A percentile compares a stretch with the other conserved stretches of the same genome.
These are phyloP conservation scores for Eira barbara DNA, from an alignment of 2,113 vertebrate genomes.

Conservation along the genomic window DNA sequence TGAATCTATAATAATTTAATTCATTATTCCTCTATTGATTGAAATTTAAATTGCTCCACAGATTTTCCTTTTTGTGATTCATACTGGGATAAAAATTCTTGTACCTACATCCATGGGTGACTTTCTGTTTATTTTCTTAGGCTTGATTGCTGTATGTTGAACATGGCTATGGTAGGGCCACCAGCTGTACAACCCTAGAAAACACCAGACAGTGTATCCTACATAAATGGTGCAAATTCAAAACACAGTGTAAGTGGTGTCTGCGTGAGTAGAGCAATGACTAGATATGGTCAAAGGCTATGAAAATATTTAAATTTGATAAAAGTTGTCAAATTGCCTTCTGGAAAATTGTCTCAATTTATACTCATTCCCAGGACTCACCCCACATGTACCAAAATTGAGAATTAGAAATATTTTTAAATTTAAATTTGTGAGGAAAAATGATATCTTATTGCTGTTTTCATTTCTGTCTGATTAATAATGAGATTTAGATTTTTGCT, in stretches of 20 bases:
- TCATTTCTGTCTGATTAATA: neutral
- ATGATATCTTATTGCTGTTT: neutral
- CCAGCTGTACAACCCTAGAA: neutral
- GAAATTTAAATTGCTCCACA: neutral
- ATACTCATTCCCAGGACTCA: neutral
- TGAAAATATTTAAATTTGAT: neutral
- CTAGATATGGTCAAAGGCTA: neutral
- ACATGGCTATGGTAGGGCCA: neutral
- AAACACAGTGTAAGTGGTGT: neutral
- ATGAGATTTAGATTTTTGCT: neutral
- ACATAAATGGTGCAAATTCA: neutral
- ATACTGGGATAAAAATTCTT: neutral
- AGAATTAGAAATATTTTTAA: neutral
- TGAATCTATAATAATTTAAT: neutral
- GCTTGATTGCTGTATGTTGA: neutral
- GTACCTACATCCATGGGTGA: neutral
- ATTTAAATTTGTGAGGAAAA: conserved; percentile 9
- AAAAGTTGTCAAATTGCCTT: neutral
- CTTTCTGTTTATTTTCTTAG: neutral
- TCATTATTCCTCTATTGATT: neutral
- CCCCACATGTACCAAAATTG: neutral
- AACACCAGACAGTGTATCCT: neutral
- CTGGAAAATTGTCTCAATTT: neutral
- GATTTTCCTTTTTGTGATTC: neutral
- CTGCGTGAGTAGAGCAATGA: neutral